phyloP scores from a whole-genome alignment of 2,113 vertebrate genomes.

The Accipiter cooperii region DNA sequence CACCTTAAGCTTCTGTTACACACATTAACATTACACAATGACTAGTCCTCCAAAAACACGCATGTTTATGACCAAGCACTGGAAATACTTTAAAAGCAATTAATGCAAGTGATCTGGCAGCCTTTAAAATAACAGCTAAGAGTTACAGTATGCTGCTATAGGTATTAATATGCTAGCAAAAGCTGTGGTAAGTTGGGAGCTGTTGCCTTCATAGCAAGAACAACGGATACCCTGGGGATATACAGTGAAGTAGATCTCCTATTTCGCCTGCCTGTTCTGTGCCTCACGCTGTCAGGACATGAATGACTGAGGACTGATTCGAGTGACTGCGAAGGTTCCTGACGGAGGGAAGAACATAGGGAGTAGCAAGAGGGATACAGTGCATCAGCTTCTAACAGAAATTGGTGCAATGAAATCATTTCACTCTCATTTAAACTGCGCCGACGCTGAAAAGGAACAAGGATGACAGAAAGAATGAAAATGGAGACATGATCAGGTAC shows the following conservation, averaged over 20 bases:
- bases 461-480: constrained; percentile 21
- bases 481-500: not conserved
- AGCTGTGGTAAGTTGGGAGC: not conserved
- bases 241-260: constrained; percentile 38
- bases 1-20: not conserved
- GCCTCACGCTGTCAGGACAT: not conserved
- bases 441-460: constrained; percentile 44
- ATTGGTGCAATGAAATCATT: constrained; percentile 49
- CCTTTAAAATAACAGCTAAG: not conserved
- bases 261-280: constrained; percentile 37
- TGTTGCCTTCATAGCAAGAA: not conserved
- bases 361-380: constrained; percentile 31
- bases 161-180: constrained; percentile 1
- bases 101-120: constrained; percentile 1
- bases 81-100: not conserved
- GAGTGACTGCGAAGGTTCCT: constrained; percentile 26
- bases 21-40: not conserved
- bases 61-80: not conserved
- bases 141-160: not conserved
- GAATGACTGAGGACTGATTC: constrained; percentile 18
- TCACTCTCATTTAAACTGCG: constrained; percentile 45
- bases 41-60: not conserved
- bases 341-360: constrained; percentile 9
- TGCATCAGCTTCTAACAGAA: constrained; percentile 54
- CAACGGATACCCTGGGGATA: constrained; percentile 23